Evolutionary conservation across 2,797 vertebrate species (phyloP).

Genomic region (Onychomys arenicola): DNA sequence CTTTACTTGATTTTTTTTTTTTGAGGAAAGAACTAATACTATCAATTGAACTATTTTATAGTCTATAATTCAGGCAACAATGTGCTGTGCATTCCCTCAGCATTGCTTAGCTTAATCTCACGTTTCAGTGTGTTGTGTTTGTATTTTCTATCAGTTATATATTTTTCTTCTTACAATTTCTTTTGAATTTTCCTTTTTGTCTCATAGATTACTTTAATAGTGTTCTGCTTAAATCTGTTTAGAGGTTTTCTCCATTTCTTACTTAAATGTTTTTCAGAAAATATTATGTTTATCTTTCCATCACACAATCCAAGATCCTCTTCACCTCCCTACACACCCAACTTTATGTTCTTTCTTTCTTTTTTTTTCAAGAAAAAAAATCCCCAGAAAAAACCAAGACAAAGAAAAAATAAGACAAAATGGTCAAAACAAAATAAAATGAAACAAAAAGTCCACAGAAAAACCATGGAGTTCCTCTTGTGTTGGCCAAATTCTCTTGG

Average conservation of each 20-base stretch:
- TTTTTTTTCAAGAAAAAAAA: not conserved
- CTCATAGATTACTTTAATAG: not conserved
- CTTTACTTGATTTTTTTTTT: not conserved
- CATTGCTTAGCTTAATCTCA: not conserved
- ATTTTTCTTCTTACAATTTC: not conserved
- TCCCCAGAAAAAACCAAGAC: not conserved
- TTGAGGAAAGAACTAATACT: not conserved
- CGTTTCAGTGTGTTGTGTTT: conserved; percentile 29
- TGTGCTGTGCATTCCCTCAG: not conserved
- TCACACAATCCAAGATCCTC: not conserved
- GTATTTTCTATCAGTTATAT: not conserved
- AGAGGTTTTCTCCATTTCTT: not conserved
- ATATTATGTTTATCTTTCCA: not conserved
- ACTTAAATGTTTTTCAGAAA: not conserved
- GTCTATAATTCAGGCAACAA: not conserved
- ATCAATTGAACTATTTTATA: not conserved
- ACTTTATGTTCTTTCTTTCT: not conserved
- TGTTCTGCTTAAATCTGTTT: not conserved
- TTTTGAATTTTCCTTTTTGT: not conserved
- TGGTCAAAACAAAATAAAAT: not conserved
- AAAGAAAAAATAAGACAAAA: not conserved
- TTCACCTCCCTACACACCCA: not conserved
- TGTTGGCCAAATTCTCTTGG: not conserved
- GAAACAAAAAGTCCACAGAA: not conserved
- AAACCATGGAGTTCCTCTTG: not conserved